phyloP scores from a whole-genome alignment of 92 coral and sea anemone species.

The Epizoanthus illoricatus region DNA sequence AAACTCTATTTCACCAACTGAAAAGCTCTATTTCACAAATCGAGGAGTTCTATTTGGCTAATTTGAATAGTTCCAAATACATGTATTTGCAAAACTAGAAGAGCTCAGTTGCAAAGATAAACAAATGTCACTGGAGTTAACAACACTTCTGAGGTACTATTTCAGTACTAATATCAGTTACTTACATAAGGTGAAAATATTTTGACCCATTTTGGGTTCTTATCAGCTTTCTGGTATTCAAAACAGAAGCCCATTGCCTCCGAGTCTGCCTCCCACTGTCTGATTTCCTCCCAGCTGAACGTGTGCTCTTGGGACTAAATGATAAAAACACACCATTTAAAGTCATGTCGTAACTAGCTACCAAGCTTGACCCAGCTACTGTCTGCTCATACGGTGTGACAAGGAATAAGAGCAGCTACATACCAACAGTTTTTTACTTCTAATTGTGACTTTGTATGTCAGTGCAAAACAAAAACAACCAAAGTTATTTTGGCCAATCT shows the following conservation, averaged over 20 bases:
- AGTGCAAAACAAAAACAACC: too few relatives aligned
- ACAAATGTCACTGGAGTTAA: too few relatives aligned
- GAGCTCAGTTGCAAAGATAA: too few relatives aligned
- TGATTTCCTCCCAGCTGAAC: slow-evolving; percentile 80
- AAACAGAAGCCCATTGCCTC: slow-evolving; percentile 99
- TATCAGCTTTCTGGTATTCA: slow-evolving; percentile 73
- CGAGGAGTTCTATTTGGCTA: too few relatives aligned
- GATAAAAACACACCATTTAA: neutral
- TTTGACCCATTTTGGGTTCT: slow-evolving; percentile 90
- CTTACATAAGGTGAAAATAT: slow-evolving; percentile 86
- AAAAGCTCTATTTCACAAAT: neutral
- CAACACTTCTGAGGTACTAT: too few relatives aligned
- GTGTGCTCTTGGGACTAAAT: slow-evolving; percentile 77
- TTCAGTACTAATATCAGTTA: neutral
- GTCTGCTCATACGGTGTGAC: neutral
- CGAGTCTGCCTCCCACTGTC: slow-evolving; percentile 77
- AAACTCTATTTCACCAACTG: neutral
- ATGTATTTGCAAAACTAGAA: neutral
- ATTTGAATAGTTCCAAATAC: neutral
- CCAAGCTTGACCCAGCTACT: neutral
- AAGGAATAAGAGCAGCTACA: neutral
- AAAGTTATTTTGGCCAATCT: too few relatives aligned
- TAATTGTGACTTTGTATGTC: too few relatives aligned
- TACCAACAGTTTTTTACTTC: too few relatives aligned
- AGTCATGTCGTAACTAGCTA: neutral